phyloP scores from a whole-genome alignment of 2,113 vertebrate species.

The Nipponia nippon region DNA sequence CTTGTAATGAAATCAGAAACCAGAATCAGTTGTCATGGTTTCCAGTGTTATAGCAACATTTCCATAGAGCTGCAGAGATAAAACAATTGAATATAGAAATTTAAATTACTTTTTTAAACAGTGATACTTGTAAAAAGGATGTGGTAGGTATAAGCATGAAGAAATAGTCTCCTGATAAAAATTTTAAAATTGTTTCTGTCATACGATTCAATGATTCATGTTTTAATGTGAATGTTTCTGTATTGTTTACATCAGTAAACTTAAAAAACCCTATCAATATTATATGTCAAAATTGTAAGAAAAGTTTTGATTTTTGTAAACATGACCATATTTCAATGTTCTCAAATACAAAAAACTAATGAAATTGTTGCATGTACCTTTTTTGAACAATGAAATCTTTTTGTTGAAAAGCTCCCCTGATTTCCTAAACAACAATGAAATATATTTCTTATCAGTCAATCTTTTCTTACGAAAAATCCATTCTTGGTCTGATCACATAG shows the following conservation, averaged over 20 bases:
- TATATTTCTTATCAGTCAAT: not conserved
- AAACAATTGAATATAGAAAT: not conserved
- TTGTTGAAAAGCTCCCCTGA: not conserved
- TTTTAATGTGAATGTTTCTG: not conserved
- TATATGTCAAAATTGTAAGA: not conserved
- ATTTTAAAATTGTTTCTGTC: not conserved
- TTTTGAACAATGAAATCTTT: not conserved
- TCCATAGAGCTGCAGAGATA: not conserved
- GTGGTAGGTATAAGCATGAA: not conserved
- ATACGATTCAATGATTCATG: not conserved
- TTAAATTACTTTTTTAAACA: not conserved
- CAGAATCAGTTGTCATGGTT: constrained; percentile 43
- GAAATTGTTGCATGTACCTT: not conserved
- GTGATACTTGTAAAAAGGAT: not conserved
- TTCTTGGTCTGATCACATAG: not conserved
- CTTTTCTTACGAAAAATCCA: not conserved
- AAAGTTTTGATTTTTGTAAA: not conserved
- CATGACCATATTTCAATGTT: not conserved
- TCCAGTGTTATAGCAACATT: constrained; percentile 6
- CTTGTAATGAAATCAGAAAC: constrained; percentile 4
- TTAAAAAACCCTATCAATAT: rapidly evolving
- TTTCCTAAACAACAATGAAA: not conserved
- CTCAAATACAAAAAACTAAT: not conserved
- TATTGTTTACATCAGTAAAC: not conserved
- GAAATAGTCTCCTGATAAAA: not conserved